Evolutionary conservation across 2,888 invertebrate genomes (phyloP), one percentile per base, ranked within the genome.

Genomic region (Galeruca laticollis): DNA sequence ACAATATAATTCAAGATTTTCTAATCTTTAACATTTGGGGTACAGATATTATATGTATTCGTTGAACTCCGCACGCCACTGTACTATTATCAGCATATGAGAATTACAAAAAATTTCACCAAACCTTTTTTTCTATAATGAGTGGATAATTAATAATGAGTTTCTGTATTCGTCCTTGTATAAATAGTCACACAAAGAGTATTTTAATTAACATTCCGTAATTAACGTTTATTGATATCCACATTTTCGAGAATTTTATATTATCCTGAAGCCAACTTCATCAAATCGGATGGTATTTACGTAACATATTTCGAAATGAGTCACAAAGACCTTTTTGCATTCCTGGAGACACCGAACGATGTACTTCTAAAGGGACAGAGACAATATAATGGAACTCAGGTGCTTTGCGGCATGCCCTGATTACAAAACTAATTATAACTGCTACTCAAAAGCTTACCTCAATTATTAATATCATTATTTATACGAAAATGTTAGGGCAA

Each of bases 361-460:
- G 67, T 64, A 61, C 54, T 62, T 65, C 62, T 69, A 66, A 20
- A 63, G 62, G 56, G 43, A 66, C 51, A 60, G 33, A 51, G 59
- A 62, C 59, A 60, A 60, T 52, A 60, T 63, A 52, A 52, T 69
- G 70, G 73, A 75, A 78, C 82, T 75, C 83, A 84, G 83, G 83
- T 84, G 84, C 77, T 75, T 60, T 73, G 68, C 77, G 77, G 78
- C 78, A 80, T 79, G 78, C 81, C 80, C 80, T 82, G 81, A 83
- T 83, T 84, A 83, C 81, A 83, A 84, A 84, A 83, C 82, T 83
- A 84, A 84, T 84, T 83, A 84, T 81, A 80, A 82, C 78, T 78
- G 81, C 78, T 82, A 80, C 81, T 82, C 82, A 83, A 82, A 82
- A 82, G 81, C 81, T 77, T 26, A 76, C 73, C 75, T 78, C 79